These are phyloP conservation scores for Leucoraja ocellata DNA, from an alignment of 2,797 vertebrate genomes.

Conservation along the genomic window DNA sequence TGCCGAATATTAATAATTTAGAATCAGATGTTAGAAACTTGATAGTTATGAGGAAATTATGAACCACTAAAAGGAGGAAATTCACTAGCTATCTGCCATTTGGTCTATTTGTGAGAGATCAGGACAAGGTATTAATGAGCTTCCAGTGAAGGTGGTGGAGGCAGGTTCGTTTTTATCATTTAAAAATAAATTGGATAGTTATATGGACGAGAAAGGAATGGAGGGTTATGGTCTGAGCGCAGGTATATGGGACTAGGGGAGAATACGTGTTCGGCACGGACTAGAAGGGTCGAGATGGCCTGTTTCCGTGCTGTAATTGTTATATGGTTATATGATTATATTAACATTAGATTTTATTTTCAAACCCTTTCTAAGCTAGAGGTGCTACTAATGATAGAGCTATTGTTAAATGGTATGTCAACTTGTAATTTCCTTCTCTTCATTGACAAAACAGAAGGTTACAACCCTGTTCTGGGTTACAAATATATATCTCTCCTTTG, in stretches of 20 bases:
- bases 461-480: not conserved
- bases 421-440: not conserved
- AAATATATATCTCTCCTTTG: not conserved
- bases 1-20: not conserved
- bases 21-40: not conserved
- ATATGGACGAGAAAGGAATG: no score
- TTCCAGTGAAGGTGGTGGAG: no score
- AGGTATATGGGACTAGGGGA: no score
- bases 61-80: not conserved
- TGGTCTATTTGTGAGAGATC: not conserved
- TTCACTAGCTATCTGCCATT: not conserved
- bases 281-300: no score
- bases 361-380: not conserved
- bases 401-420: not conserved
- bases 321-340: no score
- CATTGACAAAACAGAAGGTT: not conserved
- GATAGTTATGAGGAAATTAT: not conserved
- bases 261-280: no score
- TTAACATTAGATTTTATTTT: slow-evolving; percentile 9
- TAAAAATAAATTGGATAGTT: no score
- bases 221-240: no score
- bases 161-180: no score
- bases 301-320: no score
- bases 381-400: not conserved
- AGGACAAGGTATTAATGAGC: not conserved